phyloP scores from a whole-genome alignment of 2,113 vertebrate genomes.

The Madoqua kirkii region DNA sequence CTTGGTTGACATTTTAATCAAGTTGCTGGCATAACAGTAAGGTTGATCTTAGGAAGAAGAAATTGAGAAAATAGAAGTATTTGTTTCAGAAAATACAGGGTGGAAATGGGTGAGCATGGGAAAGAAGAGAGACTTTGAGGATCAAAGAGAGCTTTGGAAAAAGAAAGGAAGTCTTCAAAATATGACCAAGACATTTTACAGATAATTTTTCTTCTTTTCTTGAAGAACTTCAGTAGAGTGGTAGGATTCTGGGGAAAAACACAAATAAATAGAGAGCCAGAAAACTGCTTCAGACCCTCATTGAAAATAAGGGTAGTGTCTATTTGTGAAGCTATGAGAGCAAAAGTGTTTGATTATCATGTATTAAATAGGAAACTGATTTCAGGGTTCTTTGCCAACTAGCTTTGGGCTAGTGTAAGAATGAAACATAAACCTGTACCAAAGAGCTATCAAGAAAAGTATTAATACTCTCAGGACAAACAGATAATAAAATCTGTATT shows the following conservation, averaged over 20 bases:
- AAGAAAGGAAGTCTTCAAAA: background rate
- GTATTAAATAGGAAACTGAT: background rate
- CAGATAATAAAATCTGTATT: background rate
- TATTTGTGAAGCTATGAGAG: background rate
- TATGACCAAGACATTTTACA: background rate
- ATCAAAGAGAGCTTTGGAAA: conserved; percentile 2
- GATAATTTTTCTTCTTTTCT: background rate
- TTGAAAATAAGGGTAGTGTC: background rate
- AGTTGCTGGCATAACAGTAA: background rate
- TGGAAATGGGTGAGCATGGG: background rate
- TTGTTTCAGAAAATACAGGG: background rate
- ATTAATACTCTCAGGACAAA: background rate
- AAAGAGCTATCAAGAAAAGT: background rate
- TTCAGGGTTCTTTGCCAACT: background rate
- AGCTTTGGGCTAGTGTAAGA: background rate
- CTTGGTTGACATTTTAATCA: background rate
- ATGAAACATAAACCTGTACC: background rate
- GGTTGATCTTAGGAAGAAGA: background rate
- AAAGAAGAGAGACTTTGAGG: background rate
- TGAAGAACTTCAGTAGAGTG: background rate
- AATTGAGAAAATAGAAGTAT: background rate
- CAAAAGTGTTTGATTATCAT: background rate
- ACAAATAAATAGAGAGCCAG: background rate
- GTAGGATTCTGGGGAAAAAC: background rate
- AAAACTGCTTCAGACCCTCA: background rate